Evolutionary conservation across 2,888 invertebrate species (phyloP).

Genomic region (Pemphredon lugubris): DNA sequence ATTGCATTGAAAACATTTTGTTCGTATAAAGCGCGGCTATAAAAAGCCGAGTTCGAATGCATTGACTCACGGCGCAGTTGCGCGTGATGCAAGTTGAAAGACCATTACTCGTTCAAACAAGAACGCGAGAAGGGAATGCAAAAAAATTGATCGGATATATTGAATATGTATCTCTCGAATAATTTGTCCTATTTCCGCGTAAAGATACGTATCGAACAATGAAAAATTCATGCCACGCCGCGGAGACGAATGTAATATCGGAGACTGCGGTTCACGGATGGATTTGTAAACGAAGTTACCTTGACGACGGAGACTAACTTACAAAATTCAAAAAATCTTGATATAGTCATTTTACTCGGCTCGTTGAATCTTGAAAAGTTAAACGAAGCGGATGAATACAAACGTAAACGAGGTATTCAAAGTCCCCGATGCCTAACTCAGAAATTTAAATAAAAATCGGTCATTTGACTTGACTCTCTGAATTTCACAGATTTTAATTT

Average conservation of each 20-base stretch:
- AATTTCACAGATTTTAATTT: no score
- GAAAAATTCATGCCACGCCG: background rate
- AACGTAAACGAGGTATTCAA: no score
- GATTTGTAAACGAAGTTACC: no score
- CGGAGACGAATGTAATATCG: background rate
- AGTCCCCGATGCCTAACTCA: no score
- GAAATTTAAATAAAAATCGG: no score
- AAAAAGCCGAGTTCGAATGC: slow-evolving; percentile 13
- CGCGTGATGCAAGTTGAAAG: slow-evolving; percentile 54
- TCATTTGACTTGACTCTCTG: no score
- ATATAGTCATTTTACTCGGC: no score
- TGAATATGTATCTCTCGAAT: slow-evolving; percentile 19
- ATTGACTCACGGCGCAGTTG: slow-evolving; percentile 26
- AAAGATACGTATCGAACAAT: background rate
- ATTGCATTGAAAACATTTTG: background rate
- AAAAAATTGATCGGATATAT: slow-evolving; percentile 19
- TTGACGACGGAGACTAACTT: no score
- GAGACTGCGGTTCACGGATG: no score
- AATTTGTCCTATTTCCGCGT: background rate
- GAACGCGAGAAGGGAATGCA: slow-evolving; percentile 26
- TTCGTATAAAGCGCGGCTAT: background rate
- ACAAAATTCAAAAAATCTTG: no score
- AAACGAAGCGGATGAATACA: no score
- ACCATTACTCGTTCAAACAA: slow-evolving; percentile 38
- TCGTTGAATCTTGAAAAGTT: no score